phyloP scores from a whole-genome alignment of 2,113 vertebrate species.

The Periophthalmodon schlosseri region DNA sequence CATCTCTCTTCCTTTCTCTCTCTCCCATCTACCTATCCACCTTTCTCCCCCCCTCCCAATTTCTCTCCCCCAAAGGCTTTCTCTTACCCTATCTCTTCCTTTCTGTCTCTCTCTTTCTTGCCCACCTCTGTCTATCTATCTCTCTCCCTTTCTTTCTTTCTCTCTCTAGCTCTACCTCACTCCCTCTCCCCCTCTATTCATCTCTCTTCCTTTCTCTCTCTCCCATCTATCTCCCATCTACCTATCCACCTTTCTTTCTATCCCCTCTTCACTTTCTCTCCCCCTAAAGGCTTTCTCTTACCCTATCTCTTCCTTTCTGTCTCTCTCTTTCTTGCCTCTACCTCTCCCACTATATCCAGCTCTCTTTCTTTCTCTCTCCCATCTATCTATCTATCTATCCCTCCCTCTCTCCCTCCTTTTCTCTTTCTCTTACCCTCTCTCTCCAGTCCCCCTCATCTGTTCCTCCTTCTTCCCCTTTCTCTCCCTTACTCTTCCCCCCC shows the following conservation, averaged over 20 bases:
- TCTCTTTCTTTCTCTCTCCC: no score
- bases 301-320: no score
- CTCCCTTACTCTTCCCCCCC: no score
- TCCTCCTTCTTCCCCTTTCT: no score
- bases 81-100: neutral
- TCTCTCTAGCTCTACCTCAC: no score
- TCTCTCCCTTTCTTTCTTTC: neutral
- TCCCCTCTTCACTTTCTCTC: neutral
- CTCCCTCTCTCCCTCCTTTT: neutral
- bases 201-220: constrained; percentile 17
- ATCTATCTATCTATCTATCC: neutral
- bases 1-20: neutral
- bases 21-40: neutral
- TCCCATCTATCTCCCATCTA: constrained; percentile 45
- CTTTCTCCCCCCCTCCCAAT: neutral
- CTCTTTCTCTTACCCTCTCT: neutral
- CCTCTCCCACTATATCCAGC: no score
- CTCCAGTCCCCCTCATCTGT: no score
- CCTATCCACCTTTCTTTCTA: neutral
- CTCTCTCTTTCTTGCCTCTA: no score
- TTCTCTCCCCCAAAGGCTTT: neutral
- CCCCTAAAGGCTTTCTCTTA: no score
- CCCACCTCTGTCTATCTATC: no score
- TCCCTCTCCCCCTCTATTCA: no score
- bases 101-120: neutral